Conservation (phyloP, 2,113 vertebrate species). For the Hemiscyllium ocellatum region DNA sequence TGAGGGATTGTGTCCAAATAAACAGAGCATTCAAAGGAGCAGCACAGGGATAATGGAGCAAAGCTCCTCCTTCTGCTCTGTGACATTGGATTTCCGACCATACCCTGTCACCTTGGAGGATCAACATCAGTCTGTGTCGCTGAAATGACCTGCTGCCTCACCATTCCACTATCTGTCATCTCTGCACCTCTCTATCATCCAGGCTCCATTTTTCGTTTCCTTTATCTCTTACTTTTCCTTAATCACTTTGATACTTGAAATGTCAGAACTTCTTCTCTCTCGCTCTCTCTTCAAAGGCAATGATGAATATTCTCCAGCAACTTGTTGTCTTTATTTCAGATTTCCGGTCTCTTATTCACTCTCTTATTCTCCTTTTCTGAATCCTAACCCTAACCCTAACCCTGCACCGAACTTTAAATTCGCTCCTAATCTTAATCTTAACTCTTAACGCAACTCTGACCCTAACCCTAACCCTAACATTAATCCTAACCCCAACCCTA, state of each 20-base stretch:
- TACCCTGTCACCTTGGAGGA: background rate
- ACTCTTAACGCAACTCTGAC: too few species aligned
- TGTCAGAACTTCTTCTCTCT: background rate
- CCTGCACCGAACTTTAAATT: too few species aligned
- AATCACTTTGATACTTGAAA: background rate
- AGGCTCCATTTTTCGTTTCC: background rate
- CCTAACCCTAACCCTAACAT: too few species aligned
- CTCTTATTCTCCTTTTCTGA: background rate
- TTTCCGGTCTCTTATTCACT: background rate
- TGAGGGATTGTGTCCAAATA: background rate
- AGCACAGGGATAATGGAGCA: background rate
- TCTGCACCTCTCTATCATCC: background rate
- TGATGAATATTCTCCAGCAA: background rate
- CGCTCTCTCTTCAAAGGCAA: background rate
- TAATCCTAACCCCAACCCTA: too few species aligned
- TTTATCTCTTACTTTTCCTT: background rate
- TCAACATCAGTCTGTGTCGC: background rate
- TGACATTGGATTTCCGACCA: background rate
- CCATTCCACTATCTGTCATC: background rate
- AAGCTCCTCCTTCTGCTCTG: background rate
- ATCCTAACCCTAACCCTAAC: too few species aligned
- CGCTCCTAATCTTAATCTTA: too few species aligned
- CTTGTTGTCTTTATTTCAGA: too few species aligned
- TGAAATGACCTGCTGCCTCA: background rate
- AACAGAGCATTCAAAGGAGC: background rate